Conservation (phyloP, 2,888 invertebrate genomes). For the Octodonta nipae region DNA sequence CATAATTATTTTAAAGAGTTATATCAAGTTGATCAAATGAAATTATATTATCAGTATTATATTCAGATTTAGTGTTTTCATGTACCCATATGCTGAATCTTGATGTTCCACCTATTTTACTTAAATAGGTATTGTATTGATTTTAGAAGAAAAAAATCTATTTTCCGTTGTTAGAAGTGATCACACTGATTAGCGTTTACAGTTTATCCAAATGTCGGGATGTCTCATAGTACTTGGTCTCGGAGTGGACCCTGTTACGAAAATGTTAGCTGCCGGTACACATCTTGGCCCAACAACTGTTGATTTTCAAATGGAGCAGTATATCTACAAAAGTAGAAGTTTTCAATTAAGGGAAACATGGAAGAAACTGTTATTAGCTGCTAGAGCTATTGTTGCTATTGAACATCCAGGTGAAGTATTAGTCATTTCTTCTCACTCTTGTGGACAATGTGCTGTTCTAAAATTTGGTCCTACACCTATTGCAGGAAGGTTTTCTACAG, state of each 20-base stretch:
- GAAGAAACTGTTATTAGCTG: constrained; percentile 95
- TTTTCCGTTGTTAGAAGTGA: too few species aligned
- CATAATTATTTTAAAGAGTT: too few species aligned
- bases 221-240: constrained; percentile 77
- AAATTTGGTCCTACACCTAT: constrained; percentile 98
- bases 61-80: too few species aligned
- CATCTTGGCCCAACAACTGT: constrained; percentile 90
- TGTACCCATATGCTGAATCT: too few species aligned
- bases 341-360: constrained; percentile 95
- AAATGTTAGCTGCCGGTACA: constrained; percentile 90
- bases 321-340: constrained; percentile 86
- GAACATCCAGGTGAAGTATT: constrained; percentile 96
- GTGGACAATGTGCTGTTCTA: constrained; percentile 92
- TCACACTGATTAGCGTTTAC: too few species aligned
- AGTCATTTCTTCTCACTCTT: constrained; percentile 89
- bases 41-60: too few species aligned
- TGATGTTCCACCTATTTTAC: too few species aligned
- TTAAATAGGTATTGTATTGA: too few species aligned
- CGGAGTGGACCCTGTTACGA: constrained; percentile 96
- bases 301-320: constrained; percentile 83
- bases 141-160: too few species aligned
- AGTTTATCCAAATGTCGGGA: constrained; percentile 99
- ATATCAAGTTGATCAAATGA: too few species aligned
- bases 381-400: constrained; percentile 94
- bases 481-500: constrained; percentile 98